phyloP scores from a whole-genome alignment of 2,888 invertebrate genomes.

The Agrotis segetum region DNA sequence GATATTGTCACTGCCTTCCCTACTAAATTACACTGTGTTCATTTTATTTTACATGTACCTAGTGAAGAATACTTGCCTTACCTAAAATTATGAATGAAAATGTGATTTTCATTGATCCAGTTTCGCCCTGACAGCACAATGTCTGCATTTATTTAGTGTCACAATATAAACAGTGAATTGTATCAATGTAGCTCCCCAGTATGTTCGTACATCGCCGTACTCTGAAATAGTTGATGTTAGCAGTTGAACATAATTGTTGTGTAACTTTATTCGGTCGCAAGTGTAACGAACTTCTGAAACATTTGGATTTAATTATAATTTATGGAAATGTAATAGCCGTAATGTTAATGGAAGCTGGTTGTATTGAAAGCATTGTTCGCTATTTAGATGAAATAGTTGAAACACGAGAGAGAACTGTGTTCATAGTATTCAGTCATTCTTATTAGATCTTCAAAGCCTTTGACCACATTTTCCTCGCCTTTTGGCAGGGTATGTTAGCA shows the following conservation, averaged over 20 bases:
- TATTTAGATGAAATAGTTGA: slow-evolving; percentile 7
- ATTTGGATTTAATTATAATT: slow-evolving; percentile 49
- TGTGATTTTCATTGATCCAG: slow-evolving; percentile 72
- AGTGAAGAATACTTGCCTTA: slow-evolving; percentile 80
- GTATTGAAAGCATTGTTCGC: slow-evolving; percentile 48
- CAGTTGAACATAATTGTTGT: slow-evolving; percentile 60
- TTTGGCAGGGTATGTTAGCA: slow-evolving; percentile 1
- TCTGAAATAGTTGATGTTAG: slow-evolving; percentile 61
- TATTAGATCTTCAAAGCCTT: background rate
- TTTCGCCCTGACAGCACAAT: slow-evolving; percentile 78
- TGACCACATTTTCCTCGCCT: background rate
- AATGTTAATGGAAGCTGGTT: slow-evolving; percentile 37
- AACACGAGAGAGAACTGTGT: slow-evolving; percentile 18
- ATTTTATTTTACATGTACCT: slow-evolving; percentile 76
- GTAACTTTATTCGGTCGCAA: slow-evolving; percentile 63
- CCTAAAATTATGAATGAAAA: slow-evolving; percentile 70
- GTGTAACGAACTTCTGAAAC: slow-evolving; percentile 61
- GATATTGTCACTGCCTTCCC: slow-evolving; percentile 83
- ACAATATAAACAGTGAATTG: slow-evolving; percentile 64
- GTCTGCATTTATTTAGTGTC: slow-evolving; percentile 81
- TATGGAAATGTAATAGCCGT: slow-evolving; percentile 52
- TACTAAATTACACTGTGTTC: slow-evolving; percentile 82
- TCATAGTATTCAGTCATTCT: slow-evolving; percentile 7
- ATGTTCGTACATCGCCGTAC: slow-evolving; percentile 45
- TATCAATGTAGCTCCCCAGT: slow-evolving; percentile 38